Base-by-base conservation (phyloP, 2,797 vertebrate genomes). In the Protosalanx chinensis region DNA sequence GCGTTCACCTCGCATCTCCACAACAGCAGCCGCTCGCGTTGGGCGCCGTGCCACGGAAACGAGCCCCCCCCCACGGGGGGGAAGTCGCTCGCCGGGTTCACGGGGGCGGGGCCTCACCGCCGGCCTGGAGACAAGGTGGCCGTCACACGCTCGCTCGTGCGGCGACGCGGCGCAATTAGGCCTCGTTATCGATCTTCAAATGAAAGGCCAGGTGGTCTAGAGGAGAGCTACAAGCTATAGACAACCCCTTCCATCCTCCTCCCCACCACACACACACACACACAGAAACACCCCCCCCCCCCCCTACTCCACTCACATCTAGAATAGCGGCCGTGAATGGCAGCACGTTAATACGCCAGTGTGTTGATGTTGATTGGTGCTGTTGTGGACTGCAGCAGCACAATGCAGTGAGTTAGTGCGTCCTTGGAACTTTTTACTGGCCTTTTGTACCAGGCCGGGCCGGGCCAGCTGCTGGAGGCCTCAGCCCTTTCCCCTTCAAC, bases 111-210 rank as follows among this genome's bases (percentile, higher is more conserved):
- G 3, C 33, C 33, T 5, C 33, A 5, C 33, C 33, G 33, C 33
- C 33, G 33, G 33, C 33, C 33, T 33, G 33, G 33, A 33, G 33
- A 33, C 33, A 33, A 33, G 3, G 33, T 3, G 33, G 33, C 33
- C 33, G 33, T 33, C 33, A 33, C 33, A 71, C 77, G 82, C 68
- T 53, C 81, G 73, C 78, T 77, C 85, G 77, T 76, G 80, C 87
- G 73, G 72, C 71, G 74, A 73, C 71, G 46, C 73, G 70, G 70
- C 75, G 81, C 84, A 84, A 85, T 89, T 82, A 83, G 78, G 83
- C 71, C 81, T 88, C 84, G 88, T 91, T 87, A 88, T 88, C 86
- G 82, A 87, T 85, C 79, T 73, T 62, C 73, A 84, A 85, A 87
- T 86, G 76, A 86, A 77, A 77, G 72, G 79, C 79, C 88, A 90